Base-by-base conservation (phyloP, 1,140 invertebrate genomes). In the Charaxes varanes region DNA sequence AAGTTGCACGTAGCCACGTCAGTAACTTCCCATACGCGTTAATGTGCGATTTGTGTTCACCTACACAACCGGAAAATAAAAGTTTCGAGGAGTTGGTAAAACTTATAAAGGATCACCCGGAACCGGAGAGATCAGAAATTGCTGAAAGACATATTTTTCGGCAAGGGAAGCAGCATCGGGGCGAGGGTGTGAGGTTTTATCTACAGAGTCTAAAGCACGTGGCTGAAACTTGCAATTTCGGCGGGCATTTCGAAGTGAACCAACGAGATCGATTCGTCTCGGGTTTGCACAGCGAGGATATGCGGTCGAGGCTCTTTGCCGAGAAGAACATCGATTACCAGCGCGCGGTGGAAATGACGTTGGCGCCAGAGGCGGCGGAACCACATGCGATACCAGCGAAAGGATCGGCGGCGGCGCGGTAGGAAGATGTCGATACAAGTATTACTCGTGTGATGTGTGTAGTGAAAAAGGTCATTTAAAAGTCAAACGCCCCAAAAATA, bases 131-230 rank as follows among this genome's bases (percentile, higher is more conserved):
- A 4, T 66, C 60, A 4, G 43, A 58, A 2, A 65, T 74, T 12
- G 49, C 60, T 0, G 63, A 74, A 38, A 24, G 62, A 12, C 68
- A 63, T 15, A 53, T 60, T 8, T 70, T 79, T 48, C 48, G 62
- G 41, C 53, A 68, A 38, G 43, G 62, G 13, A 44, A 37, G 15
- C 54, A 67, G 36, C 19, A 11, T 6, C 24, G 33, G 5, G 53
- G 45, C 6, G 48, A 62, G 23, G 35, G 34, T 11, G 30, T 55
- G 6, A 3, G 22, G 10, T 31, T 34, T 8, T 56, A 49, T 18
- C 42, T 62, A 14, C 58, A 62, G 44, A 32, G 30, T 12, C 27
- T 62, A 10, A 58, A 62, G 45, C 50, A 62, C 47, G 32, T 57
- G 19, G 50, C 53, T 6, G 52, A 51, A 42, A 53, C 51, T 6